These are phyloP conservation scores for Chrosomus eos DNA, from an alignment of 2,797 vertebrate species.

Conservation along the genomic window DNA sequence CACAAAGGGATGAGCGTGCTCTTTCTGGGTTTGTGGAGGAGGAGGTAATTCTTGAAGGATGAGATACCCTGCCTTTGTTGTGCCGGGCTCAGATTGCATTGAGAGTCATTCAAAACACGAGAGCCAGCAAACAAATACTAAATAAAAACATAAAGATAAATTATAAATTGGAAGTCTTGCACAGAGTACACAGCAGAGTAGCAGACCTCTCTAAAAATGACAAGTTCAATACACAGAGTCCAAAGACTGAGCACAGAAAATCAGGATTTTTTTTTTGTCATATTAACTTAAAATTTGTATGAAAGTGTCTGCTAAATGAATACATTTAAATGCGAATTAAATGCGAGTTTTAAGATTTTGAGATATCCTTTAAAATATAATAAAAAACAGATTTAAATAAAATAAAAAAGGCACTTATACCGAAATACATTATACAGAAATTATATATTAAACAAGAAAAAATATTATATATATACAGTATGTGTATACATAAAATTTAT, in stretches of 20 bases:
- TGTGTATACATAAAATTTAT: background rate
- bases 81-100: constrained; percentile 64
- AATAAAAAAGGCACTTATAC: too few species aligned
- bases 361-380: background rate
- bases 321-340: background rate
- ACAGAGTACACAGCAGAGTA: background rate
- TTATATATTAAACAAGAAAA: background rate
- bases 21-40: constrained; percentile 58
- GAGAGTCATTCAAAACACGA: constrained; percentile 61
- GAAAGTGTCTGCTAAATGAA: background rate
- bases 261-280: background rate
- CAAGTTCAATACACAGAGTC: background rate
- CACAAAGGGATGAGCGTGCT: constrained; percentile 35
- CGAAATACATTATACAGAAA: background rate
- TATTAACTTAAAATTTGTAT: background rate
- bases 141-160: constrained; percentile 67
- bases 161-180: constrained; percentile 69
- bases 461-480: too few species aligned
- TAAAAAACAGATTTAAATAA: too few species aligned
- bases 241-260: background rate
- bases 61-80: constrained; percentile 58
- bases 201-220: background rate
- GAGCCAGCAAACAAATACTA: constrained; percentile 66
- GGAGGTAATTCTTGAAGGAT: constrained; percentile 60
- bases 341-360: background rate